A percentile compares a stretch with the other conserved stretches of the same genome.
Conservation (phyloP, 1,140 invertebrate genomes). For the Drosophila ogumai region DNA sequence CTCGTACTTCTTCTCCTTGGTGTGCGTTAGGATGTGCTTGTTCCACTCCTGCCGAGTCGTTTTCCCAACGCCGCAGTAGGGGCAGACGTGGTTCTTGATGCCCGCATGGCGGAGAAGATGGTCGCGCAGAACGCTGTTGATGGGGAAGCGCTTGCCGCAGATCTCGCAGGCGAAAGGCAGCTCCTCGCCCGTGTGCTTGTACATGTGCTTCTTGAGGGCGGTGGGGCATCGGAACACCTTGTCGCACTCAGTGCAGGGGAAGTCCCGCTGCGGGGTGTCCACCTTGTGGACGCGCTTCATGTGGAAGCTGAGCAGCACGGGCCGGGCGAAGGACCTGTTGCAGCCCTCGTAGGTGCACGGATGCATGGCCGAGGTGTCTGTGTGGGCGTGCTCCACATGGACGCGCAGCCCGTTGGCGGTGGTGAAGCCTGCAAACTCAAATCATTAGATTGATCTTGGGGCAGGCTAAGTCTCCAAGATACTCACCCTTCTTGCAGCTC, state of each 20-base stretch:
- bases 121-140: conserved; percentile 74
- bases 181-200: conserved; percentile 86
- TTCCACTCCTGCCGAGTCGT: conserved; percentile 81
- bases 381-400: conserved; percentile 77
- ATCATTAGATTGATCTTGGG: not conserved
- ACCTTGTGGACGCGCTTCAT: conserved; percentile 80
- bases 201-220: conserved; percentile 86
- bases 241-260: conserved; percentile 77
- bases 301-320: conserved; percentile 74
- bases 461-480: fast-evolving
- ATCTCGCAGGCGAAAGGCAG: conserved; percentile 87
- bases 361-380: conserved; percentile 70
- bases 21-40: conserved; percentile 79
- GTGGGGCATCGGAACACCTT: conserved; percentile 82
- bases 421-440: conserved; percentile 55
- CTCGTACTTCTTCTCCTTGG: conserved; percentile 77
- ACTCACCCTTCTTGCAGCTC: conserved; percentile 62
- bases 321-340: conserved; percentile 68
- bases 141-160: conserved; percentile 85
- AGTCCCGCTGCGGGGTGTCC: conserved; percentile 56
- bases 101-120: conserved; percentile 80
- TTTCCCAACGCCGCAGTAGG: conserved; percentile 80
- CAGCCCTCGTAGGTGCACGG: conserved; percentile 76
- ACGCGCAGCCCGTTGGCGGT: conserved; percentile 74
- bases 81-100: conserved; percentile 81